phyloP scores from a whole-genome alignment of 2,113 vertebrate species.

The Anas platyrhynchos region DNA sequence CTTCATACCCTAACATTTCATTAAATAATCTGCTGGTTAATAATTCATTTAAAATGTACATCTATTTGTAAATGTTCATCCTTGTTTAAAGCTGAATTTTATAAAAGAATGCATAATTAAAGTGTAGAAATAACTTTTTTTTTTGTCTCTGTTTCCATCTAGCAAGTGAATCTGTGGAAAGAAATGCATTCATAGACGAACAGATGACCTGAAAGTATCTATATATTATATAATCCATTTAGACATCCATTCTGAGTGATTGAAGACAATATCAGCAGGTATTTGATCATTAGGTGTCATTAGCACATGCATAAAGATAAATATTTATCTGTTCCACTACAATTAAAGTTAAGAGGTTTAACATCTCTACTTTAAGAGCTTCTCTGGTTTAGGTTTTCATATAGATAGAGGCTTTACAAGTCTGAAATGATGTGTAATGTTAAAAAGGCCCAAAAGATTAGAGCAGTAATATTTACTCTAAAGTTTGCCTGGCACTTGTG shows the following conservation, averaged over 20 bases:
- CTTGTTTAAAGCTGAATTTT: conserved; percentile 22
- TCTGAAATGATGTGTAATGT: background rate
- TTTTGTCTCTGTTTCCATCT: background rate
- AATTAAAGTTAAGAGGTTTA: background rate
- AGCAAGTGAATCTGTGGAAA: background rate
- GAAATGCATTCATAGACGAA: background rate
- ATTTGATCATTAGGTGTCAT: background rate
- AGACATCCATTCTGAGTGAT: background rate
- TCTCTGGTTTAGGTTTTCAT: background rate
- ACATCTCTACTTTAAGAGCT: background rate
- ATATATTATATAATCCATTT: background rate
- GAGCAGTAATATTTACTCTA: background rate
- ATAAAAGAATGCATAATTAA: conserved; percentile 13
- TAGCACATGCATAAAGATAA: background rate
- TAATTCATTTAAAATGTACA: conserved; percentile 10
- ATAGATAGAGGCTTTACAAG: background rate
- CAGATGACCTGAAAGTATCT: background rate
- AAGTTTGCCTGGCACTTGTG: background rate
- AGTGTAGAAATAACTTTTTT: background rate
- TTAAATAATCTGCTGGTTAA: conserved; percentile 34
- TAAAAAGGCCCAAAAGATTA: background rate
- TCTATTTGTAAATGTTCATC: background rate
- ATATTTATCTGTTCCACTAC: background rate
- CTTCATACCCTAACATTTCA: conserved; percentile 14
- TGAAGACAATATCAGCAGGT: background rate